Base-by-base conservation (phyloP, 2,797 vertebrate genomes). In the Pangasius larnaudii region DNA sequence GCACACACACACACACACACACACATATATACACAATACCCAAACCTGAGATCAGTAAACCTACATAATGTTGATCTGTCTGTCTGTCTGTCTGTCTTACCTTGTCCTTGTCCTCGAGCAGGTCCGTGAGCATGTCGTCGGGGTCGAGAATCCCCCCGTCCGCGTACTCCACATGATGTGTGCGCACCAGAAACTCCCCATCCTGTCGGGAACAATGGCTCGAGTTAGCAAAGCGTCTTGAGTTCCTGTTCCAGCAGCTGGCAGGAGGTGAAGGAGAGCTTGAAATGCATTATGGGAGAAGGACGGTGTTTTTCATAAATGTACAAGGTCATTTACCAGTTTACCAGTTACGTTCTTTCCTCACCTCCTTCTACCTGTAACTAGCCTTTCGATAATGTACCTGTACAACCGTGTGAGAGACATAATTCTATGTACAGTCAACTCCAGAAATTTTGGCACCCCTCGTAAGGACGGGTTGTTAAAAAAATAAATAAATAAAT, bases 91-190 rank as follows among this genome's bases (percentile, higher is more conserved):
- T 75, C 39, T 5, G 56, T 86, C 91, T 96, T 96, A 99, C 98
- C 97, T 97, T 98, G 92, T 99, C 98, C 95, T 97, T 95, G 95
- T 99, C 98, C 91, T 99, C 98, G 91, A 98, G 96, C 24, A 99
- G 97, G 94, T 99, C 98, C 83, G 92, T 94, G 91, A 99, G 94
- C 90, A 97, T 90, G 92, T 99, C 98, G 92, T 99, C 98, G 91
- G 97, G 97, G 94, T 99, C 98, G 94, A 99, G 93, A 91, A 99
- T 99, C 33, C 98, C 97, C 92, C 98, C 98, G 82, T 99, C 98
- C 42, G 90, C 90, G 84, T 98, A 98, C 91, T 99, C 98, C 94
- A 99, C 92, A 92, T 98, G 98, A 90, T 97, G 97, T 88, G 97
- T 98, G 91, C 95, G 97, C 87, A 98, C 95, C 89, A 93, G 95